Conservation (phyloP, 2,888 invertebrate genomes). For the Dysmachus trigonus region DNA sequence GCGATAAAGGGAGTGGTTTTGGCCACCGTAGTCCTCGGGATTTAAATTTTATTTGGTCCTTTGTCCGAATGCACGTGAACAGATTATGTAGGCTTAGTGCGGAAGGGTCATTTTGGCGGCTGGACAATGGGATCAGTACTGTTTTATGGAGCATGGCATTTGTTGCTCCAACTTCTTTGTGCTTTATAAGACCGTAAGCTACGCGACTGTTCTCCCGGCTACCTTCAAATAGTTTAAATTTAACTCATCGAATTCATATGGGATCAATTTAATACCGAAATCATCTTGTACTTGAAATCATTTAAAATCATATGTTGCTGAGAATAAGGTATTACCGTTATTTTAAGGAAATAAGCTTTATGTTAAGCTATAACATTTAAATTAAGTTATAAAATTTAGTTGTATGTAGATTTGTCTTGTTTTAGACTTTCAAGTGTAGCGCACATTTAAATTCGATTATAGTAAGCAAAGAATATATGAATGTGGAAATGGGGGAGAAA, state of each 20-base stretch:
- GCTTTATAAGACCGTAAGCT: neutral
- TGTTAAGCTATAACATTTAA: neutral
- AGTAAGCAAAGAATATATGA: too few species aligned
- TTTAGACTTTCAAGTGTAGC: too few species aligned
- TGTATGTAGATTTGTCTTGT: too few species aligned
- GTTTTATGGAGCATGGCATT: neutral
- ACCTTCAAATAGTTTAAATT: neutral
- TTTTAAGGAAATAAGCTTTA: neutral
- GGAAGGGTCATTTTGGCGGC: neutral
- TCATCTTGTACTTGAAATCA: neutral
- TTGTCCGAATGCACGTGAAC: neutral
- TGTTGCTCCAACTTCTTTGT: neutral
- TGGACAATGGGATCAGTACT: neutral
- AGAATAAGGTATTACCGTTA: neutral
- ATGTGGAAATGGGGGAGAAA: too few species aligned
- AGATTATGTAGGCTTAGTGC: neutral
- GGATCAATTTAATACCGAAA: neutral
- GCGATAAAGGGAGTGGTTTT: conserved; percentile 1
- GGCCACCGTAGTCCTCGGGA: neutral
- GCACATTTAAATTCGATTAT: too few species aligned
- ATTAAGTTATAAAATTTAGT: neutral
- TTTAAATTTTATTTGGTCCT: conserved; percentile 24
- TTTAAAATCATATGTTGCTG: neutral
- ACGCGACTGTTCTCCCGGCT: neutral
- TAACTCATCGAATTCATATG: neutral